These are phyloP conservation scores for Telenomus remus DNA, from an alignment of 1,140 invertebrate species.

Conservation along the genomic window DNA sequence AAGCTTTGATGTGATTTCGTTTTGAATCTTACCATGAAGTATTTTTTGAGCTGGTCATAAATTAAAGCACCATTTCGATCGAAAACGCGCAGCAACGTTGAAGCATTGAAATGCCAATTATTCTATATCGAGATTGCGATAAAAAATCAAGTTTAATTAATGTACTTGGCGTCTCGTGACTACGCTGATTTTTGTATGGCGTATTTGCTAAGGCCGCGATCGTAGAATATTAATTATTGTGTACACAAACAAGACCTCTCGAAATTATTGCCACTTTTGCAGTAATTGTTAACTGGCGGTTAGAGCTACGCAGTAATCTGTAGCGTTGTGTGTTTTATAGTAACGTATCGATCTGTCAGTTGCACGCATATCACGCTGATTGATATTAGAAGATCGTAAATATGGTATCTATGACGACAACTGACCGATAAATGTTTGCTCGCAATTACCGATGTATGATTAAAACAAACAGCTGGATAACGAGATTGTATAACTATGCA, in stretches of 20 bases:
- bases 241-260: conserved; percentile 29
- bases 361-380: conserved; percentile 6
- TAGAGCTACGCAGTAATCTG: not conserved
- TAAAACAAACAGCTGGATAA: conserved; percentile 5
- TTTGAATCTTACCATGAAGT: not conserved
- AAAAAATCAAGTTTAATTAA: conserved; percentile 55
- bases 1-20: conserved; percentile 4
- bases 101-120: conserved; percentile 57
- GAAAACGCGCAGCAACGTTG: conserved; percentile 34
- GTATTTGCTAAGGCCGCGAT: conserved; percentile 48
- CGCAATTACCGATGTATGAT: conserved; percentile 9
- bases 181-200: conserved; percentile 41
- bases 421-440: conserved; percentile 10
- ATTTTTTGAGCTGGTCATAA: conserved; percentile 19
- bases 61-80: conserved; percentile 45
- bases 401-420: conserved; percentile 13
- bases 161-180: conserved; percentile 48
- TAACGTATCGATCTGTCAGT: not conserved
- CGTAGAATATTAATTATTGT: conserved; percentile 45
- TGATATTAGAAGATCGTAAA: conserved; percentile 12
- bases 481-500: conserved; percentile 6
- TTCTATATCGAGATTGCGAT: conserved; percentile 52
- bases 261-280: conserved; percentile 27
- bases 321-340: not conserved
- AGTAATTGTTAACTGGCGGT: conserved; percentile 17